Base-by-base conservation (phyloP, 2,113 vertebrate species). In the Sciurus niger region DNA sequence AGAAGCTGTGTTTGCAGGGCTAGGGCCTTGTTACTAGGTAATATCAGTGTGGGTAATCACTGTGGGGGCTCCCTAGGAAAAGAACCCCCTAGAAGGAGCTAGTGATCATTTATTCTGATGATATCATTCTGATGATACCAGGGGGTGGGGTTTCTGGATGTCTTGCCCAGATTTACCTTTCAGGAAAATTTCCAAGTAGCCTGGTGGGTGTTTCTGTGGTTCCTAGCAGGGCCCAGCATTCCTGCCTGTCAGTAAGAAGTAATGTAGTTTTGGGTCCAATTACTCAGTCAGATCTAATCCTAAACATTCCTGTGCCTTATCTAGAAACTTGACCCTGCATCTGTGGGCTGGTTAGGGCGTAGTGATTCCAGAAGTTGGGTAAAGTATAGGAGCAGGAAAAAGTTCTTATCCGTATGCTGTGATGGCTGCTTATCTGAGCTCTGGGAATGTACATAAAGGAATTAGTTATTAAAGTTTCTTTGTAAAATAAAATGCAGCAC, bases 221-320 rank as follows among this genome's bases (percentile, higher is more conserved):
- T 92, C 72, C 37, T 40, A 88, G 17, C 79, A 37, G 78, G 18
- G 14, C 20, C 60, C 48, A 60, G 58, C 92, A 87, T 97, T 97
- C 97, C 95, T 96, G n/a, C 79, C 95, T 98, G 97, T 97, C 95
- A 96, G 93, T 96, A 82, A 96, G 72, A 95, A 96, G 87, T 94
- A 95, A 93, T 92, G 94, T 88, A 30, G 30, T 92, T 96, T 89
- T 73, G 84, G 46, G 83, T 84, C 79, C 48, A 80, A 77, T 96
- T 94, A 95, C 86, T 90, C 92, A 78, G 79, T 90, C 83, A 34
- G 4, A 88, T 84, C 67, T 89, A 95, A 96, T 94, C 95, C 96
- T 83, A 37, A 94, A 74, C 84, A 93, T 96, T 97, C 92, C 95
- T 90, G 0, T 3, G 55, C 77, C 78, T 97, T 97, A 97, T 95